Percentiles rank a stretch among this genome's conserved stretches.
These are phyloP conservation scores for Tinea trinotella DNA, from an alignment of 2,888 invertebrate genomes.

Conservation along the genomic window DNA sequence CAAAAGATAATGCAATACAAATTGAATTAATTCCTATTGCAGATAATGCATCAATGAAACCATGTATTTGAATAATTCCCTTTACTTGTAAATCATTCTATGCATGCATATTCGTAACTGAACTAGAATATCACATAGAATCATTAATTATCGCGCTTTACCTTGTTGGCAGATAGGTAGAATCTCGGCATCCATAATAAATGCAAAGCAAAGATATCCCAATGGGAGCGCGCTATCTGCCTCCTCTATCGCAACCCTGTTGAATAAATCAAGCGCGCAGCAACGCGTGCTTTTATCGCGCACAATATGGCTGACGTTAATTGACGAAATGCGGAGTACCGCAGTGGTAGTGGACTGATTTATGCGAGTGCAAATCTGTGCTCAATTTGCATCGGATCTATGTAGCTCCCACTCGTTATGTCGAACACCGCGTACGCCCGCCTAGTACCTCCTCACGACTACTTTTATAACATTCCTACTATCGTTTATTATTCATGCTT, in stretches of 20 bases:
- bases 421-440: constrained; percentile 7
- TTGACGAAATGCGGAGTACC: constrained; percentile 47
- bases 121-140: constrained; percentile 3
- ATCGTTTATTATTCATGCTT: constrained; percentile 5
- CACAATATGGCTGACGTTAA: constrained; percentile 50
- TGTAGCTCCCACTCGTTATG: constrained; percentile 50
- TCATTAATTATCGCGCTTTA: constrained; percentile 10
- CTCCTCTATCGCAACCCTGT: constrained; percentile 24
- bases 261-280: constrained; percentile 33
- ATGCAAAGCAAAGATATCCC: constrained; percentile 22
- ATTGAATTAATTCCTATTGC: constrained; percentile 7
- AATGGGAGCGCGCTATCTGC: constrained; percentile 19
- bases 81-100: too few relatives aligned
- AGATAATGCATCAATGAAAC: too few relatives aligned
- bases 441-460: not conserved
- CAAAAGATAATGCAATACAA: not conserved
- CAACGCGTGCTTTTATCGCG: constrained; percentile 34
- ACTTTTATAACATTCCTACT: constrained; percentile 9
- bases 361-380: constrained; percentile 49
- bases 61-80: too few relatives aligned
- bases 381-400: constrained; percentile 60
- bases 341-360: constrained; percentile 37
- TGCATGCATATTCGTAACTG: too few relatives aligned
- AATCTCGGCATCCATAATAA: constrained; percentile 18
- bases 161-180: constrained; percentile 9